phyloP scores from a whole-genome alignment of 2,888 invertebrate species.

The Sphaerolaimus hirsutus region DNA sequence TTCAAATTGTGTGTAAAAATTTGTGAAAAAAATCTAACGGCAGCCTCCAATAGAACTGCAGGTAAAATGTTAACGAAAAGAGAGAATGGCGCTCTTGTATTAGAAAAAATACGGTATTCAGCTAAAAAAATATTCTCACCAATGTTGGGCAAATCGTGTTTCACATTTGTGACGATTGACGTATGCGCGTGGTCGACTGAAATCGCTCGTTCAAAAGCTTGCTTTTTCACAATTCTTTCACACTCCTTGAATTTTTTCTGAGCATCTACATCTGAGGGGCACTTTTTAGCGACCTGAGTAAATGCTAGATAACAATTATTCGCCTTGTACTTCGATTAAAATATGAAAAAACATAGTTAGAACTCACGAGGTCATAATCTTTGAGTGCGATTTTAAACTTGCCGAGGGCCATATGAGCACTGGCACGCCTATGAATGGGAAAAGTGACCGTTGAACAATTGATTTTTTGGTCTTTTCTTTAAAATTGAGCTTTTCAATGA shows the following conservation, averaged over 20 bases:
- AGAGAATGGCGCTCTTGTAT: too few relatives aligned
- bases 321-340: too few relatives aligned
- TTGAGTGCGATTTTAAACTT: slow-evolving; percentile 83
- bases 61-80: too few relatives aligned
- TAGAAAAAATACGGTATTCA: too few relatives aligned
- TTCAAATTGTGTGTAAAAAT: too few relatives aligned
- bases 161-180: slow-evolving; percentile 39
- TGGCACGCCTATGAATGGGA: slow-evolving; percentile 80
- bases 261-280: slow-evolving; percentile 80
- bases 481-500: too few relatives aligned
- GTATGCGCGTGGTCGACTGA: slow-evolving; percentile 66
- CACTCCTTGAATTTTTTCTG: slow-evolving; percentile 73
- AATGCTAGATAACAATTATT: slow-evolving; percentile 1
- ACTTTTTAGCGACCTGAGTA: slow-evolving; percentile 56
- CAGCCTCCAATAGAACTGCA: too few relatives aligned
- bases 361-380: slow-evolving; percentile 62
- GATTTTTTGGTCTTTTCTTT: too few relatives aligned
- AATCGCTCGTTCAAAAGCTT: slow-evolving; percentile 88
- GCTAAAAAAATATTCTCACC: not conserved
- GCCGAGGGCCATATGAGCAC: slow-evolving; percentile 85
- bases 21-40: too few relatives aligned
- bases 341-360: slow-evolving; percentile 1
- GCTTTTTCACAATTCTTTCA: slow-evolving; percentile 72
- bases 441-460: too few relatives aligned
- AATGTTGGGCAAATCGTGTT: not conserved